Conservation (phyloP, 92 coral and sea anemone species). For the Epizoanthus stellaris region DNA sequence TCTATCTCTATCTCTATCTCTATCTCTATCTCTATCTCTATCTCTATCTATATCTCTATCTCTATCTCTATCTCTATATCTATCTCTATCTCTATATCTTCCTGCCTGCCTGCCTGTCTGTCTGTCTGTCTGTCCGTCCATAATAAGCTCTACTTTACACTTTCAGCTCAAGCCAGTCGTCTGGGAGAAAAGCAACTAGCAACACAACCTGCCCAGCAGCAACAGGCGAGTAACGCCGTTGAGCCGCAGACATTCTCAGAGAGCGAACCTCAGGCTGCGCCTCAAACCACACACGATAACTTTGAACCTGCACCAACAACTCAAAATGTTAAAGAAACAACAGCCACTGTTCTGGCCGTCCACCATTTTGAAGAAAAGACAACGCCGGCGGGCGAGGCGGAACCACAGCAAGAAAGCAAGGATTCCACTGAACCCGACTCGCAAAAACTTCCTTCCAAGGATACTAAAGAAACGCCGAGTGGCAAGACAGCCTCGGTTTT, state of each 20-base stretch:
- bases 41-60: too few relatives aligned
- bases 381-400: not conserved
- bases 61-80: too few relatives aligned
- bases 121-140: not conserved
- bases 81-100: not conserved
- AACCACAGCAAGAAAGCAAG: not conserved
- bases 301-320: not conserved
- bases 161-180: not conserved
- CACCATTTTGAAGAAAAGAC: not conserved
- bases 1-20: too few relatives aligned
- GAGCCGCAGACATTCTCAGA: slow-evolving; percentile 1
- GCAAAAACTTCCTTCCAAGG: not conserved
- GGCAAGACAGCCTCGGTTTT: not conserved
- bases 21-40: too few relatives aligned
- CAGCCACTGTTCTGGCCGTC: slow-evolving; percentile 17
- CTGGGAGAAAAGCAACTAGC: slow-evolving; percentile 41
- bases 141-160: too few relatives aligned
- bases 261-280: not conserved
- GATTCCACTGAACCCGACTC: not conserved
- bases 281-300: not conserved
- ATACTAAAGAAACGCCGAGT: not conserved
- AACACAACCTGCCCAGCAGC: not conserved
- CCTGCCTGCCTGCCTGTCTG: not conserved
- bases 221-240: not conserved
- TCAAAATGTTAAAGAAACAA: not conserved